Evolutionary conservation across 2,113 vertebrate species (phyloP).

Genomic region (Protomyctophum bolini): DNA sequence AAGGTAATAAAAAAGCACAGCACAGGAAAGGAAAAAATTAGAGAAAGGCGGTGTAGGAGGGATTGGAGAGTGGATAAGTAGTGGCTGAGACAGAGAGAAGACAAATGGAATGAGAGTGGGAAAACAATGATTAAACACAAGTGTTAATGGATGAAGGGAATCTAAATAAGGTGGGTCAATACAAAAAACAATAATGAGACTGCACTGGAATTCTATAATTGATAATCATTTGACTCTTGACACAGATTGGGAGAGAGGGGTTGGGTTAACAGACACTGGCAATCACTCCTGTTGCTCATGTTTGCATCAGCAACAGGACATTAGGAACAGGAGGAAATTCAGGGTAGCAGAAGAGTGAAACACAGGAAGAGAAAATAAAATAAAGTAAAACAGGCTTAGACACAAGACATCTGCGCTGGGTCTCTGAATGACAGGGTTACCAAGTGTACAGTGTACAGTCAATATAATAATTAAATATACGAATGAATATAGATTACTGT

Average conservation of each 20-base stretch:
- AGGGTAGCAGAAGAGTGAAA: no score
- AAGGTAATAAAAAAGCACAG: background rate
- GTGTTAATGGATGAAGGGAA: conserved; percentile 17
- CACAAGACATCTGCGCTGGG: no score
- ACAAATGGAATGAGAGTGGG: no score
- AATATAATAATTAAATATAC: no score
- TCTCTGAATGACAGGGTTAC: no score
- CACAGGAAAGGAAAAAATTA: background rate
- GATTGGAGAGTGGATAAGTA: background rate
- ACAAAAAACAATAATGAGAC: conserved; percentile 36
- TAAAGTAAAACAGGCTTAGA: no score
- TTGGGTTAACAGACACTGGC: conserved; percentile 18
- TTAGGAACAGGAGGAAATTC: no score
- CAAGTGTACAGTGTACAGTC: no score
- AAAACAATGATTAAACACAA: conserved; percentile 14
- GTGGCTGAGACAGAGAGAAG: background rate
- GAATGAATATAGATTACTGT: no score
- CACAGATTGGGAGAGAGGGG: conserved; percentile 14
- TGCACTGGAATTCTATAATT: conserved; percentile 5
- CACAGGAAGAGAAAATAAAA: no score
- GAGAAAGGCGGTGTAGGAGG: background rate
- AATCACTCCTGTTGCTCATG: conserved; percentile 30
- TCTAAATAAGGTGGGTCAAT: no score
- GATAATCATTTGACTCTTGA: conserved; percentile 6
- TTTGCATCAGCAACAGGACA: background rate